A percentile compares a stretch with the other conserved stretches of the same genome.
Conservation (phyloP, 2,888 invertebrate genomes). For the Ceraclea dissimilis region DNA sequence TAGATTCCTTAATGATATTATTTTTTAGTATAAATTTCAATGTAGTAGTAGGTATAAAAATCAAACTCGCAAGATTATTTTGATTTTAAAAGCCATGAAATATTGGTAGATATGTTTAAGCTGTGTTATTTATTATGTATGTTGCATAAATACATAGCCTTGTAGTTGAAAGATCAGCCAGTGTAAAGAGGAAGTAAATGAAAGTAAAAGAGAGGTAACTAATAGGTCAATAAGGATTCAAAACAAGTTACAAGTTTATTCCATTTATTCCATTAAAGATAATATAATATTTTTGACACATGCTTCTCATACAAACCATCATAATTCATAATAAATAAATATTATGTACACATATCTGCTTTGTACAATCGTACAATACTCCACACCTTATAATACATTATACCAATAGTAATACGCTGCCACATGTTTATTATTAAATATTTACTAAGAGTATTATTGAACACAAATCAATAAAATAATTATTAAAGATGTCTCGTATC, state of each 20-base stretch:
- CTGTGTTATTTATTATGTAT: no score
- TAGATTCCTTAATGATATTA: no score
- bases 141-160: no score
- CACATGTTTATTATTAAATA: not conserved
- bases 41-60: no score
- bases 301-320: constrained; percentile 1
- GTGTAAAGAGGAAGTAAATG: not conserved
- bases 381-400: no score
- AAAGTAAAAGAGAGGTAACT: not conserved
- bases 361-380: not conserved
- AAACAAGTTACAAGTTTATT: constrained; percentile 15
- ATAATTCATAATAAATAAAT: no score
- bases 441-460: constrained; percentile 14
- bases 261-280: constrained; percentile 18
- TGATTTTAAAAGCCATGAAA: no score
- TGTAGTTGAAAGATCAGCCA: not conserved
- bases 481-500: not conserved
- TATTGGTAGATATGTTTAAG: no score
- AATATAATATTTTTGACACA: constrained; percentile 16
- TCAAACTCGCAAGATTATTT: no score
- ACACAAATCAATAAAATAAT: constrained; percentile 2
- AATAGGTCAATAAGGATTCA: constrained; percentile 4
- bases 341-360: not conserved
- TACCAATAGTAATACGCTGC: no score
- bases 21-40: no score